Conservation (phyloP, 2,113 vertebrate species). For the Lonchura striata region DNA sequence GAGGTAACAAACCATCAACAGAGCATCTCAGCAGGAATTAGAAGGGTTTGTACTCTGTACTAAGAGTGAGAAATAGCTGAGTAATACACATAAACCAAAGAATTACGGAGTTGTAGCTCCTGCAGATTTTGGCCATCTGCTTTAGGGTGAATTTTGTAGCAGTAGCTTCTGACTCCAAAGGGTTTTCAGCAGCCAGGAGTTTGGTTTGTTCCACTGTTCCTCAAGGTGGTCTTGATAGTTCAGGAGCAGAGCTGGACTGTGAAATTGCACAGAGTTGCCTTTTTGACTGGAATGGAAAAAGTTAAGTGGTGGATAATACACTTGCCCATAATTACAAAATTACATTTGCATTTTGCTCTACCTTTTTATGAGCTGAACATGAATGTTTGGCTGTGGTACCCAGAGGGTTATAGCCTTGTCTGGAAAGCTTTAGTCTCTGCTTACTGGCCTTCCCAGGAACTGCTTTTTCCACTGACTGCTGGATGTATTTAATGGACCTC, state of each 20-base stretch:
- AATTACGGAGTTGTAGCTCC: background rate
- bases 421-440: background rate
- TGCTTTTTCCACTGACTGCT: background rate
- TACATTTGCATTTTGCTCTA: background rate
- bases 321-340: background rate
- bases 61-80: background rate
- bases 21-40: background rate
- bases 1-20: background rate
- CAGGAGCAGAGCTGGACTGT: background rate
- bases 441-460: background rate
- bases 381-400: background rate
- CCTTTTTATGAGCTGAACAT: background rate
- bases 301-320: background rate
- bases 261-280: background rate
- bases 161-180: background rate
- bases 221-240: background rate
- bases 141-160: background rate
- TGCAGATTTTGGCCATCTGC: background rate
- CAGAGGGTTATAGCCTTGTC: background rate
- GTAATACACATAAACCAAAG: background rate
- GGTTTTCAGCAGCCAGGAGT: background rate
- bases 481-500: background rate
- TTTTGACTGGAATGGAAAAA: background rate
- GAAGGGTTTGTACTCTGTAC: background rate
- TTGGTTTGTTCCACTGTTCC: background rate